Percentiles rank a stretch among this genome's conserved stretches.
Conservation (phyloP, 2,797 vertebrate species). For the Pteronotus mesoamericanus region DNA sequence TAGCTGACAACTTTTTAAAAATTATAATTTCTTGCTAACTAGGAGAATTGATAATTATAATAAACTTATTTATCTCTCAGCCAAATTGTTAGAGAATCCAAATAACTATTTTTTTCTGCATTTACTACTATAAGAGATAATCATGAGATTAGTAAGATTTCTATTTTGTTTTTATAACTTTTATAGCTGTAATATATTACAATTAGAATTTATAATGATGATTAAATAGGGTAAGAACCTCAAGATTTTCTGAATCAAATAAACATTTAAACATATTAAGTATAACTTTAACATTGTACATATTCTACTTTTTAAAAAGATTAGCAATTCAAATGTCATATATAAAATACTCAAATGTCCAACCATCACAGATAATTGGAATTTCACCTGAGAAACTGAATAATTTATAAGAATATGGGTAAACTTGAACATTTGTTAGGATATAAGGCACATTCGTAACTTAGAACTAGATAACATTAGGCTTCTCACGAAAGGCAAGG, state of each 20-base stretch:
- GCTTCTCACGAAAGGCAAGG: conserved; percentile 6
- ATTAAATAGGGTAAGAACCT: not conserved
- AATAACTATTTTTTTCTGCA: not conserved
- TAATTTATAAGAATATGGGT: not conserved
- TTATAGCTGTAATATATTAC: not conserved
- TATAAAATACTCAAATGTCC: not conserved
- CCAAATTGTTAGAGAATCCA: not conserved
- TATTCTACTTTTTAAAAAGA: not conserved
- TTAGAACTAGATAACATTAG: not conserved
- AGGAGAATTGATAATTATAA: not conserved
- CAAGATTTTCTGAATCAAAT: not conserved
- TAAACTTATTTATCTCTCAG: not conserved
- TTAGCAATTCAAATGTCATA: not conserved
- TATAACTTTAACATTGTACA: not conserved
- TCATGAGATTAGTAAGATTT: not conserved
- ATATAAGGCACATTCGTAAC: not conserved
- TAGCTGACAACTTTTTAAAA: not conserved
- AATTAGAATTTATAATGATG: not conserved
- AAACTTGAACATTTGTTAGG: not conserved
- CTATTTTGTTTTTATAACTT: not conserved
- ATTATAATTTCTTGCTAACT: not conserved
- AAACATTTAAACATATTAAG: not conserved
- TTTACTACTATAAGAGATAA: not conserved
- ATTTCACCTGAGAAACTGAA: not conserved
- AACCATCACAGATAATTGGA: not conserved